Base-by-base conservation (phyloP, 1,140 invertebrate genomes). In the Teleopsis dalmanni region DNA sequence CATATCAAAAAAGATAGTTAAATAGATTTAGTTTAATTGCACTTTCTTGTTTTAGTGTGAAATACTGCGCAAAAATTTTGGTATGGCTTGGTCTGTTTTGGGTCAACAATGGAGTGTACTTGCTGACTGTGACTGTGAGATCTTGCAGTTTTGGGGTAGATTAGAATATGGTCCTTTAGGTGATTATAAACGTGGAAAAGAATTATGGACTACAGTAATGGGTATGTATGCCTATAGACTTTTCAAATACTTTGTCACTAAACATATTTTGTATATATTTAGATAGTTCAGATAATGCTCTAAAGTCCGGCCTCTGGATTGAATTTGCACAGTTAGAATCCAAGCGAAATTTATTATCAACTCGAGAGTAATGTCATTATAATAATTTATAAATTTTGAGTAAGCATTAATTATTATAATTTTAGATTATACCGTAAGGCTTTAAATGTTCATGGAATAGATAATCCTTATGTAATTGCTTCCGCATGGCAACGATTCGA, bases 81-180 rank as follows among this genome's bases (percentile, higher is more conserved):
- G 50, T 10, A 40, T 50, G 3, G 47, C 33, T 1, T 70, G 67
- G 67, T 53, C 61, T n/a, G 50, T 54, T 10, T 51, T 71, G 0
- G 64, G 62, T 0, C 36, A 48, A 3, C 38, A 49, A 3, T 70
- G 60, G 19, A 65, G 66, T 14, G 65, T 65, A 3, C 5, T 49
- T 14, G 68, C 68, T 0, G 68, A 71, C 41, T 56, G 51, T 4
- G 44, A 56, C 22, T 70, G 54, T 40, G 66, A 71, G 46, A 57
- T 71, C 21, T 47, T 70, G 10, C 58, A 68, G 40, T 43, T 71
- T 10, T 71, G 63, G 58, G 68, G 65, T 0, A 48, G 57, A 19
- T 53, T 70, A 1, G 68, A 71, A 42, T 71, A 70, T 49, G 36
- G 53, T 0, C 48, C 53, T 2, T 23, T 71, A 0, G 14, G 21